phyloP scores from a whole-genome alignment of 2,888 invertebrate genomes.

The Lampropteryx suffumata region DNA sequence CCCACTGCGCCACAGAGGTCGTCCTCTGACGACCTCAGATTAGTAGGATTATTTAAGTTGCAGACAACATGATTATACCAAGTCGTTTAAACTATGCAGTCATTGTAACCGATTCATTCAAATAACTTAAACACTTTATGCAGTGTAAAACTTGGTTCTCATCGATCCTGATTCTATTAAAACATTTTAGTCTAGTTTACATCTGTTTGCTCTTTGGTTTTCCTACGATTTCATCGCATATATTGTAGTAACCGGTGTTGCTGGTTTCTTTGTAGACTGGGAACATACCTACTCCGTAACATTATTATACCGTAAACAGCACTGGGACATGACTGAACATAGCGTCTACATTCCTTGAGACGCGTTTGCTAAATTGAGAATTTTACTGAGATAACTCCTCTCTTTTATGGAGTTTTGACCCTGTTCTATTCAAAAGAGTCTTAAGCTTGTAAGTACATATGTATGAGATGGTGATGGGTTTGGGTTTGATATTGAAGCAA shows the following conservation, averaged over 20 bases:
- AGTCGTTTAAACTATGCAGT: no score
- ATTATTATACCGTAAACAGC: slow-evolving; percentile 35
- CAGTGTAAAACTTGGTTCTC: slow-evolving; percentile 17
- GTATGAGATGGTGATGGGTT: no score
- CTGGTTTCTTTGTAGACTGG: slow-evolving; percentile 44
- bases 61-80: no score
- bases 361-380: slow-evolving; percentile 9
- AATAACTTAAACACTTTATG: background rate
- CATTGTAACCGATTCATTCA: no score
- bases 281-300: slow-evolving; percentile 23
- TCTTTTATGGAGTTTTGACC: no score
- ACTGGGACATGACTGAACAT: slow-evolving; percentile 36
- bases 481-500: no score
- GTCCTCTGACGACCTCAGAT: no score
- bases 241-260: slow-evolving; percentile 50
- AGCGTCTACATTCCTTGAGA: slow-evolving; percentile 31
- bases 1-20: no score
- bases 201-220: slow-evolving; percentile 35
- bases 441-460: no score
- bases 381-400: slow-evolving; percentile 5
- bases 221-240: slow-evolving; percentile 40
- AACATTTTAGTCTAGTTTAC: slow-evolving; percentile 36
- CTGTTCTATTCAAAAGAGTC: no score
- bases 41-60: no score
- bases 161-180: slow-evolving; percentile 20